Percentiles rank a stretch among this genome's conserved stretches.
Evolutionary conservation across 2,113 vertebrate genomes (phyloP).

Genomic region (Scolopax mira): DNA sequence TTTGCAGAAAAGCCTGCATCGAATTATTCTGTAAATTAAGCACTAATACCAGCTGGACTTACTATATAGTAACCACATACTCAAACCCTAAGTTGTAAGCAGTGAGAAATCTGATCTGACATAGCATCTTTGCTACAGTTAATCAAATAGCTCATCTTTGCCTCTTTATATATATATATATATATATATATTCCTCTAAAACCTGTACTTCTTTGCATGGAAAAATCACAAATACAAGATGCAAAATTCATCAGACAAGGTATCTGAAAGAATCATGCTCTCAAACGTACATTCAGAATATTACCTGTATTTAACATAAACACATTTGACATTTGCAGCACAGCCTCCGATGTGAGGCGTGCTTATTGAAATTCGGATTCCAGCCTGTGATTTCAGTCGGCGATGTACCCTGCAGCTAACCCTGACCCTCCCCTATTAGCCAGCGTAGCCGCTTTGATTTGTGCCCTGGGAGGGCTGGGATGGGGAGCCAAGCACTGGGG

Average conservation of each 20-base stretch:
- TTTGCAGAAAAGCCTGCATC: constrained; percentile 13
- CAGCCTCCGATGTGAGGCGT: background rate
- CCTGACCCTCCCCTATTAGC: background rate
- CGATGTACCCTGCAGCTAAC: background rate
- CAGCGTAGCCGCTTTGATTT: background rate
- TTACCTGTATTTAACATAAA: constrained; percentile 42
- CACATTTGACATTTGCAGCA: constrained; percentile 28
- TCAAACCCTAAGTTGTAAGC: background rate
- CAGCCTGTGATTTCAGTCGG: background rate
- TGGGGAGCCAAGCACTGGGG: background rate
- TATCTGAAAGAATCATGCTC: constrained; percentile 7
- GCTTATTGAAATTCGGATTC: background rate
- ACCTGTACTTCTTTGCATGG: background rate
- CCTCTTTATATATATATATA: background rate
- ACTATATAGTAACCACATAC: background rate
- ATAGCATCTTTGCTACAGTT: background rate
- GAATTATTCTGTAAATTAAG: background rate
- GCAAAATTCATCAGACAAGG: constrained; percentile 37
- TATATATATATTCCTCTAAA: background rate
- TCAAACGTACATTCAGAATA: background rate
- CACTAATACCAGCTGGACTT: background rate
- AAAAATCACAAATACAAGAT: constrained; percentile 3
- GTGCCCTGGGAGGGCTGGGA: background rate
- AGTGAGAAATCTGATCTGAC: constrained; percentile 34
- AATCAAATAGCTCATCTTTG: constrained; percentile 1